Percentiles rank a stretch among this genome's conserved stretches.
phyloP scores from a whole-genome alignment of 2,888 invertebrate genomes.

The Dicranocentrus wangi region DNA sequence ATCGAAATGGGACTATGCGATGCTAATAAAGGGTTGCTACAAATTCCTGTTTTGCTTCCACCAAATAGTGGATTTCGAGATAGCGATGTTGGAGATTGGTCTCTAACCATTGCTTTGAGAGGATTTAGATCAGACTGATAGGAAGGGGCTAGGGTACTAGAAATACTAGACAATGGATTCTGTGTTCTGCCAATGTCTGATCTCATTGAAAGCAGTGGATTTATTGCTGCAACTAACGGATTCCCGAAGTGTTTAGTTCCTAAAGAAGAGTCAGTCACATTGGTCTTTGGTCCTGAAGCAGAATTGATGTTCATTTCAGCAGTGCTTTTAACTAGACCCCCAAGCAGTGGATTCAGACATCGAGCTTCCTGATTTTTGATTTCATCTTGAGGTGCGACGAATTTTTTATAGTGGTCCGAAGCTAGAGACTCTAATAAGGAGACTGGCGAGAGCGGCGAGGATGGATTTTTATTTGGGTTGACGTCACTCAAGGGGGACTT shows the following conservation, averaged over 20 bases:
- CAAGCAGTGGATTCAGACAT: slow-evolving; percentile 5
- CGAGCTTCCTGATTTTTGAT: too few species aligned
- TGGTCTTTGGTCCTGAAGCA: too few species aligned
- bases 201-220: slow-evolving; percentile 18
- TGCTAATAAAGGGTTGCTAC: slow-evolving; percentile 39
- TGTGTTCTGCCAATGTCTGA: not conserved
- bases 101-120: not conserved
- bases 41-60: not conserved
- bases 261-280: too few species aligned
- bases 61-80: slow-evolving; percentile 9
- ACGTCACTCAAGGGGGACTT: not conserved
- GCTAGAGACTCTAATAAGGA: slow-evolving; percentile 53
- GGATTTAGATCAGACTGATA: not conserved
- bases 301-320: not conserved
- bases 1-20: slow-evolving; percentile 27
- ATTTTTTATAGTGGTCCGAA: slow-evolving; percentile 38
- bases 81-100: slow-evolving; percentile 33
- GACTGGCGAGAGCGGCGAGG: slow-evolving; percentile 25
- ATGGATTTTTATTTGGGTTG: not conserved
- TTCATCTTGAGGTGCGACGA: not conserved
- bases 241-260: too few species aligned
- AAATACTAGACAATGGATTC: too few species aligned
- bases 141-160: not conserved
- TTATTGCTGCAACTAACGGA: not conserved
- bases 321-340: not conserved